Percentiles rank a stretch among this genome's conserved stretches.
These are phyloP conservation scores for Charina bottae DNA, from an alignment of 2,113 vertebrate species.

Conservation along the genomic window DNA sequence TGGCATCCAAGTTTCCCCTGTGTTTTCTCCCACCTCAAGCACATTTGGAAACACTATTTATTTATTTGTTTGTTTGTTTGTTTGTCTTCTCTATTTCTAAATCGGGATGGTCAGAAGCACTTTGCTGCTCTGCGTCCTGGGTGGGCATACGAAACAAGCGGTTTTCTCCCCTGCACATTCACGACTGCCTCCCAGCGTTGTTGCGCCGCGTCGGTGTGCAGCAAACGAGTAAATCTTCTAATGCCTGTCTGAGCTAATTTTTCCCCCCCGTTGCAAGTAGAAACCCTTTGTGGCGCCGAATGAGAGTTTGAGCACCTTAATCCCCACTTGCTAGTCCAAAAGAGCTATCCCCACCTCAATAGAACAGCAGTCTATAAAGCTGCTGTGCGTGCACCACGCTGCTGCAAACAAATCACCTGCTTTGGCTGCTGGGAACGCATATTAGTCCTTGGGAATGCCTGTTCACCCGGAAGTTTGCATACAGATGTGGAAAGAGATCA, in stretches of 20 bases:
- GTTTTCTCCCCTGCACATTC: background rate
- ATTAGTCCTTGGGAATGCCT: background rate
- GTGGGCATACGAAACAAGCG: background rate
- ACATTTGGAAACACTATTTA: slow-evolving; percentile 37
- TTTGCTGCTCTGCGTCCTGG: background rate
- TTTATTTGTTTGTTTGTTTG: too few species aligned
- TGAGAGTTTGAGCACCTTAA: background rate
- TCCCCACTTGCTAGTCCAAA: background rate
- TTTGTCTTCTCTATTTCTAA: background rate
- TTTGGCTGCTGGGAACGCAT: background rate
- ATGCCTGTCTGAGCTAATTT: background rate
- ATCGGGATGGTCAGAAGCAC: background rate
- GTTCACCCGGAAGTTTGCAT: too few species aligned
- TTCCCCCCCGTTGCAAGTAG: background rate
- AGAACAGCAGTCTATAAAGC: background rate
- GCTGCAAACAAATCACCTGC: background rate
- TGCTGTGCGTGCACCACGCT: background rate
- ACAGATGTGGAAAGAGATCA: too few species aligned
- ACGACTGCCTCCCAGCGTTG: background rate
- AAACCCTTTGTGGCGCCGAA: background rate
- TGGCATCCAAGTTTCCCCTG: background rate
- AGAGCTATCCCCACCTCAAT: background rate
- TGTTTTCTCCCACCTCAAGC: background rate
- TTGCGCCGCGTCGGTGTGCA: background rate
- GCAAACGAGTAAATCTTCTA: background rate